These are phyloP conservation scores for Thera britannica DNA, from an alignment of 2,888 invertebrate species.

Conservation along the genomic window DNA sequence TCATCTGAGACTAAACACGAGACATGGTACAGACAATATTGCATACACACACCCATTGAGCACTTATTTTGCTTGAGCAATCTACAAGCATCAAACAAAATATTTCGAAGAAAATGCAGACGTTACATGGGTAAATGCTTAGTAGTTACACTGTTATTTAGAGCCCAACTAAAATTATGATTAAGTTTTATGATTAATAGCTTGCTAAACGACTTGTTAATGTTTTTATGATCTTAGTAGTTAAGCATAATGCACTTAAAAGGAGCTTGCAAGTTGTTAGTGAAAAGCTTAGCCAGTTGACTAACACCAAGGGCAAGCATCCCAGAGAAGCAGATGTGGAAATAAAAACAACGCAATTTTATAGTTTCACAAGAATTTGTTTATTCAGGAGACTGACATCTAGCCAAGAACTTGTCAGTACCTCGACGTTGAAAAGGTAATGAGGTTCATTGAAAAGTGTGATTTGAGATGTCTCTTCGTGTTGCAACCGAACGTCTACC, in stretches of 20 bases:
- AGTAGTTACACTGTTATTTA: not conserved
- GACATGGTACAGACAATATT: conserved; percentile 31
- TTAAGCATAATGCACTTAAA: not conserved
- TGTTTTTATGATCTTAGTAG: not conserved
- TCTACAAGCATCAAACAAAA: not conserved
- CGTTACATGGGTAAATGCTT: not conserved
- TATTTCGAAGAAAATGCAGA: not conserved
- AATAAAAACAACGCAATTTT: conserved; percentile 42
- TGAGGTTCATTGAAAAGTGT: conserved; percentile 64
- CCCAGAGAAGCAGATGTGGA: conserved; percentile 13
- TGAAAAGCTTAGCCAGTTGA: conserved; percentile 9
- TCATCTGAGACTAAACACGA: conserved; percentile 43
- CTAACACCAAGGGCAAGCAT: conserved; percentile 7
- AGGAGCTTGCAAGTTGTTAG: conserved; percentile 1
- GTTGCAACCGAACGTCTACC: conserved; percentile 50
- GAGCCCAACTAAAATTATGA: not conserved
- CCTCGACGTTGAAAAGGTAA: conserved; percentile 55
- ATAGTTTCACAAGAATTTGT: conserved; percentile 46
- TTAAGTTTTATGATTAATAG: no score
- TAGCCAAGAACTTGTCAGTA: conserved; percentile 68
- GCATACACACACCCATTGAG: conserved; percentile 15
- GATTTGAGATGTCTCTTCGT: conserved; percentile 41
- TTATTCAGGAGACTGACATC: conserved; percentile 50
- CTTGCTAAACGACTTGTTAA: not conserved
- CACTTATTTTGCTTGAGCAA: conserved; percentile 12